Conservation (phyloP, 2,888 invertebrate species). For the Pachycephus smyrnensis region DNA sequence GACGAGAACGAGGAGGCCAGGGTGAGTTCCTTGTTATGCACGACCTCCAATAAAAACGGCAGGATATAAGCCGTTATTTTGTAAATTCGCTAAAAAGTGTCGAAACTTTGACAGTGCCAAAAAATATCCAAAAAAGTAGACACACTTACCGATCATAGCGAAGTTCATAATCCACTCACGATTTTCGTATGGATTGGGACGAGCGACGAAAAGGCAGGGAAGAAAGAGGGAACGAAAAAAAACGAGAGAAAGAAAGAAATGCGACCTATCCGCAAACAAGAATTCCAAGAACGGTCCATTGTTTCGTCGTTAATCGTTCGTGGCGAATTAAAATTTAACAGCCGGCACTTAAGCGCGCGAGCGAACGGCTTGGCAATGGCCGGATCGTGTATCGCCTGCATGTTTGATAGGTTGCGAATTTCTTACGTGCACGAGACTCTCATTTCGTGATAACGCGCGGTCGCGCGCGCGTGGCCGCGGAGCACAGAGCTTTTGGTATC, state of each 20-base stretch:
- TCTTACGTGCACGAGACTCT: not conserved
- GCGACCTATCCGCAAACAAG: conserved; percentile 1
- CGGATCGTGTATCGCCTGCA: not conserved
- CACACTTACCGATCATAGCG: not conserved
- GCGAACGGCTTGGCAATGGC: conserved; percentile 6
- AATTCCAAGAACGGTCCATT: conserved; percentile 42
- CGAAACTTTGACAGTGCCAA: not conserved
- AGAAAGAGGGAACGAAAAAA: not conserved
- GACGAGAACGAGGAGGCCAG: conserved; percentile 57
- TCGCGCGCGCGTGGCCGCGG: not conserved
- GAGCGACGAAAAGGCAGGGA: not conserved
- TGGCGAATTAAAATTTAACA: conserved; percentile 42
- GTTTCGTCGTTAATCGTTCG: conserved; percentile 43
- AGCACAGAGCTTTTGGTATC: not conserved
- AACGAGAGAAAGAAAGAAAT: not conserved
- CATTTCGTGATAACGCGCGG: not conserved
- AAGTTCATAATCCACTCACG: not conserved
- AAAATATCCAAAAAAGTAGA: not conserved
- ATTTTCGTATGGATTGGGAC: not conserved
- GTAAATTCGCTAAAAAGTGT: not conserved
- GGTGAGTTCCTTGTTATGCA: conserved; percentile 46
- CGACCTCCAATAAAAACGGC: not conserved
- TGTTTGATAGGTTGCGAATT: not conserved
- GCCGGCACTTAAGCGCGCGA: conserved; percentile 30
- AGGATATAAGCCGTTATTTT: not conserved